Evolutionary conservation across 1,140 invertebrate genomes (phyloP).

Genomic region (Melanaphis sacchari): DNA sequence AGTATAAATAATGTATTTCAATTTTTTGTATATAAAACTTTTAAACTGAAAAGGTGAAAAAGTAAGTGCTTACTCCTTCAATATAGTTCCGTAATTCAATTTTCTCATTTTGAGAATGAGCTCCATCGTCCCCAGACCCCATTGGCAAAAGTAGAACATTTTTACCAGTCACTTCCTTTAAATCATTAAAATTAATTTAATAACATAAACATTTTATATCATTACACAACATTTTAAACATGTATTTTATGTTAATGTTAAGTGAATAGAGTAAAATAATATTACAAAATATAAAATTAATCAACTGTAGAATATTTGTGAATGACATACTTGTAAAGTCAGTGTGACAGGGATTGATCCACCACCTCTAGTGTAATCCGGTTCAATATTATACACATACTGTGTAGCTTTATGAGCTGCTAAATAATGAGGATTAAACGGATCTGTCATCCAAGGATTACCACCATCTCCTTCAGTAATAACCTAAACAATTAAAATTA

Average conservation of each 20-base stretch:
- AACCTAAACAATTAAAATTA: slow-evolving; percentile 60
- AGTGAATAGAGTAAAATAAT: neutral
- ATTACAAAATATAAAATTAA: neutral
- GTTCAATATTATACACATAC: slow-evolving; percentile 89
- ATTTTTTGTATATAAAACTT: neutral
- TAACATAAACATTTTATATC: neutral
- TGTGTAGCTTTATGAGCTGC: slow-evolving; percentile 88
- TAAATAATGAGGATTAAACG: slow-evolving; percentile 88
- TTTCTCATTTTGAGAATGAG: slow-evolving; percentile 98
- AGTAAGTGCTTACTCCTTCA: slow-evolving; percentile 78
- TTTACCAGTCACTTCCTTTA: slow-evolving; percentile 87
- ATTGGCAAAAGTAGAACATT: slow-evolving; percentile 92
- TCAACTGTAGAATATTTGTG: neutral
- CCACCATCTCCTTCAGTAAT: slow-evolving; percentile 76
- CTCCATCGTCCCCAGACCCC: slow-evolving; percentile 93
- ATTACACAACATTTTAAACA: neutral
- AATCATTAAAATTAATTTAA: slow-evolving; percentile 60
- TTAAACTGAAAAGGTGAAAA: neutral
- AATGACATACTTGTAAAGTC: slow-evolving; percentile 70
- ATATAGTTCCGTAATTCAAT: slow-evolving; percentile 92
- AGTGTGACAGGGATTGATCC: slow-evolving; percentile 96
- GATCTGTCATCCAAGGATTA: slow-evolving; percentile 90
- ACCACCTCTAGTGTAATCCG: slow-evolving; percentile 94
- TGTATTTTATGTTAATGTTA: neutral
- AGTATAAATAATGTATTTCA: neutral